Percentiles rank a stretch among this genome's conserved stretches.
phyloP scores from a whole-genome alignment of 1,140 invertebrate genomes.

The Pseudomyrmex gracilis region DNA sequence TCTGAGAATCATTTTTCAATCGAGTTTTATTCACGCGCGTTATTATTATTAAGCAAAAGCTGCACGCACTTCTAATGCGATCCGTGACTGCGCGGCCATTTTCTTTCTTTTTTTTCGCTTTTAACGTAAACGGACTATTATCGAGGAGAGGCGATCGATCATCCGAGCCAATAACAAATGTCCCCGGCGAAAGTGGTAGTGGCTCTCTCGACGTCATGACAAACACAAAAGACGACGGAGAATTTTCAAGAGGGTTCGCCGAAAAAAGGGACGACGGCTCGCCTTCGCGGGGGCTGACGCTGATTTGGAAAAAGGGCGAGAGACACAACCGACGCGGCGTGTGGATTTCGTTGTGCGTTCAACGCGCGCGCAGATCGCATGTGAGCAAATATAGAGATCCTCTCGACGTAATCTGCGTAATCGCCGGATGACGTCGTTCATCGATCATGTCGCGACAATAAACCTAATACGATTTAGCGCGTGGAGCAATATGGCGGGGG shows the following conservation, averaged over 20 bases:
- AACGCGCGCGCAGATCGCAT: constrained; percentile 32
- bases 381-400: constrained; percentile 73
- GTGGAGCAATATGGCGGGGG: constrained; percentile 56
- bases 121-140: constrained; percentile 67
- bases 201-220: constrained; percentile 52
- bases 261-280: constrained; percentile 56
- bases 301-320: background rate
- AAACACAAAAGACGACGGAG: constrained; percentile 68
- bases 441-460: constrained; percentile 76
- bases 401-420: constrained; percentile 75
- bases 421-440: constrained; percentile 68
- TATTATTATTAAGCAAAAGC: constrained; percentile 49
- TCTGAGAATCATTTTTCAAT: too few species aligned
- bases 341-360: constrained; percentile 8
- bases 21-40: background rate
- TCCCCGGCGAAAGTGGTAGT: constrained; percentile 54
- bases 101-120: constrained; percentile 40
- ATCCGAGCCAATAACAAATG: constrained; percentile 68
- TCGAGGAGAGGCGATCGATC: constrained; percentile 70
- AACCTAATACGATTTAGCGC: constrained; percentile 72
- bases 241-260: constrained; percentile 72
- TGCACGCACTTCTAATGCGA: constrained; percentile 11
- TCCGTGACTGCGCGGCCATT: constrained; percentile 40
- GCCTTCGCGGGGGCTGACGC: constrained; percentile 43
- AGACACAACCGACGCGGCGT: constrained; percentile 44